phyloP scores from a whole-genome alignment of 1,140 invertebrate genomes.

The Diprion similis region DNA sequence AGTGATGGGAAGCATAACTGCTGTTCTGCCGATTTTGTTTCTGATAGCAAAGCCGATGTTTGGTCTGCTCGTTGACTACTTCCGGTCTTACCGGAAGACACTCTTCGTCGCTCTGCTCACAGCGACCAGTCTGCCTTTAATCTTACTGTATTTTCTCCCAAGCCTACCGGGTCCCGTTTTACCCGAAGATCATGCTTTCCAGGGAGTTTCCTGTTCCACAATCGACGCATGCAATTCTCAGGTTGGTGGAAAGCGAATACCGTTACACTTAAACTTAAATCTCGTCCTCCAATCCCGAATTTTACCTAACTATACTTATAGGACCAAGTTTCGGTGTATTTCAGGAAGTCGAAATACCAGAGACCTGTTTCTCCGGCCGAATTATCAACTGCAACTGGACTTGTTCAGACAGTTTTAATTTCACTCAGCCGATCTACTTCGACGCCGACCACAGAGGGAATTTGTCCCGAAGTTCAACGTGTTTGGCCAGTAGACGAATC shows the following conservation, averaged over 20 bases:
- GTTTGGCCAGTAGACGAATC: not conserved
- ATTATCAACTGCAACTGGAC: not conserved
- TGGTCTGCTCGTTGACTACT: conserved; percentile 74
- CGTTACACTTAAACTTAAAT: not conserved
- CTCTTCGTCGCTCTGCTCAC: conserved; percentile 73
- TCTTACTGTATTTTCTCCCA: conserved; percentile 72
- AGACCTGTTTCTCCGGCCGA: not conserved
- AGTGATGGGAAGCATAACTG: conserved; percentile 75
- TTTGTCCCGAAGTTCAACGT: not conserved
- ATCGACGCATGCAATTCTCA: conserved; percentile 47
- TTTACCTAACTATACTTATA: not conserved
- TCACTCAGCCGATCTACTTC: not conserved
- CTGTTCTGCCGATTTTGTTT: conserved; percentile 74
- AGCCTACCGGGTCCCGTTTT: conserved; percentile 46
- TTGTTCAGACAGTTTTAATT: not conserved
- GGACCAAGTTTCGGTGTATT: not conserved
- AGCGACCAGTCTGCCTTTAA: conserved; percentile 68
- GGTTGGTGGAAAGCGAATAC: not conserved
- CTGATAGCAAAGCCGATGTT: conserved; percentile 76
- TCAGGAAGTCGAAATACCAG: not conserved
- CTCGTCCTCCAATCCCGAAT: not conserved
- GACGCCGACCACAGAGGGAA: not conserved
- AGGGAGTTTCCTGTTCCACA: conserved; percentile 38
- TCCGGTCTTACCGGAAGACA: conserved; percentile 68
- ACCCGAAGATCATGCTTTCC: conserved; percentile 35